Evolutionary conservation across 2,888 invertebrate genomes (phyloP).

Genomic region (Ormyrus thymus): DNA sequence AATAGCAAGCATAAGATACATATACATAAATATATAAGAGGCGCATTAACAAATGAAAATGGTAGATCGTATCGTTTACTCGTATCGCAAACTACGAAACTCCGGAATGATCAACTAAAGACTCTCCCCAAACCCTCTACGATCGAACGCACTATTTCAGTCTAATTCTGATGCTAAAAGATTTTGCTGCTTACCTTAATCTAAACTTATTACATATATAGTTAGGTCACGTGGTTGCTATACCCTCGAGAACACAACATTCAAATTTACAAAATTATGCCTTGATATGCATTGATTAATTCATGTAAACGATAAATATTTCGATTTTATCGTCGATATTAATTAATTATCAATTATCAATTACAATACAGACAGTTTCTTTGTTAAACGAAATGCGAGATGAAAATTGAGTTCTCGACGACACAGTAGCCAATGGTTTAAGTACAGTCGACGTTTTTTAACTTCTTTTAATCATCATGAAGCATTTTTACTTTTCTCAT

Average conservation of each 20-base stretch:
- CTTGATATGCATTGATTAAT: background rate
- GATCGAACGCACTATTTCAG: conserved; percentile 50
- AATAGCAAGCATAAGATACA: conserved; percentile 4
- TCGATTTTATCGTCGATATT: background rate
- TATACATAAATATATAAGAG: conserved; percentile 1
- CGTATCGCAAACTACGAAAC: conserved; percentile 16
- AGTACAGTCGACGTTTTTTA: conserved; percentile 37
- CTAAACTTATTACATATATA: conserved; percentile 22
- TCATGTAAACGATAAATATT: background rate
- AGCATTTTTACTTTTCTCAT: background rate
- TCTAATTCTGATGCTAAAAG: conserved; percentile 41
- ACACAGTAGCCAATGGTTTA: conserved; percentile 18
- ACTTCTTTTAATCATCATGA: background rate
- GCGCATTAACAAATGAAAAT: conserved; percentile 20
- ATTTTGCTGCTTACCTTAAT: conserved; percentile 21
- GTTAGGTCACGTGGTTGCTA: conserved; percentile 36
- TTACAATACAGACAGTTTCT: no score
- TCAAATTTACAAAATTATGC: background rate
- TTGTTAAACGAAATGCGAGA: background rate
- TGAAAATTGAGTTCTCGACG: conserved; percentile 18
- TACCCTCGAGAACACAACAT: background rate
- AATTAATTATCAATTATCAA: background rate
- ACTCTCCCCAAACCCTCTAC: conserved; percentile 53
- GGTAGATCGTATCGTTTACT: background rate
- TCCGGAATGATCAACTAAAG: conserved; percentile 37